Base-by-base conservation (phyloP, 2,113 vertebrate genomes). In the Leucopsar rothschildi region DNA sequence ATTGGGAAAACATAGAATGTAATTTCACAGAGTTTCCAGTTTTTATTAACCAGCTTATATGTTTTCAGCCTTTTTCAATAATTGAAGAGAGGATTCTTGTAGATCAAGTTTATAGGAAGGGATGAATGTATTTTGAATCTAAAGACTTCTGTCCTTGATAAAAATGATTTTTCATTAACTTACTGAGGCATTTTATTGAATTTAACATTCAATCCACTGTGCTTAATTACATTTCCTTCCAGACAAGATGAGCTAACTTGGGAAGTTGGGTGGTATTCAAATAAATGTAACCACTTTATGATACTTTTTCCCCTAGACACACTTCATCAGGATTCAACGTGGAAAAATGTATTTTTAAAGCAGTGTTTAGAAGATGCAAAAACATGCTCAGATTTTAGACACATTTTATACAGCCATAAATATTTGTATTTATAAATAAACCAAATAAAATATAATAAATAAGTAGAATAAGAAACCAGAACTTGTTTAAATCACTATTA, bases 101-200 rank as follows among this genome's bases (percentile, higher is more conserved):
- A 81, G 15, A 39, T 63, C 24, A 63, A 29, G 9, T 59, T 82
- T 47, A 44, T 82, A n/a, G 61, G 59, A 64, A 82, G 20, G 39
- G 81, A 79, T 28, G 9, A 42, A 56, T 39, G 27, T 28, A 64
- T 82, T 84, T 83, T 47, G 20, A 75, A 63, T 71, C 25, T 57
- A 64, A 11, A 82, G 35, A 71, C 19, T 69, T 72, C 82, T 35
- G 15, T 86, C 66, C 39, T 57, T 79, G 28, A 20, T 72, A 75
- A 82, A 93, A 95, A 68, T 42, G 18, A 65, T 86, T 75, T 93
- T 91, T 82, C n/a, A 53, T 89, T 88, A 79, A 52, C 19, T 75
- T 69, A 37, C 35, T 61, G 57, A 86, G 53, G 45, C 40, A 12
- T 82, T 92, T 91, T 86, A 79, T 69, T 89, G 49, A 95, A 86